Base-by-base conservation (phyloP, 1,140 invertebrate species). In the Homalodisca vitripennis region DNA sequence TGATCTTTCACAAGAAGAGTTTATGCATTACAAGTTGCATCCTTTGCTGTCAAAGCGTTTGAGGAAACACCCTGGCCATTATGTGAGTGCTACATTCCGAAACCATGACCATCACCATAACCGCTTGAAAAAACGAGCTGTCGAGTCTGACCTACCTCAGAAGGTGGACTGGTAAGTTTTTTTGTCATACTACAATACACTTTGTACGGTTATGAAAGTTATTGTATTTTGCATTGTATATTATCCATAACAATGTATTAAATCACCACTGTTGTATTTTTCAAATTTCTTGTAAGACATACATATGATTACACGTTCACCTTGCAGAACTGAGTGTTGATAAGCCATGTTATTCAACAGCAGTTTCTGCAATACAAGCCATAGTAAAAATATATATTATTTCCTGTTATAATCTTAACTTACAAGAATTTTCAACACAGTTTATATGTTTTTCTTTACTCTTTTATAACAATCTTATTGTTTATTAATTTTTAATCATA, bases 1-100 rank as follows among this genome's bases (percentile, higher is more conserved):
- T 3, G 91, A 94, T 77, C 80, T 93, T 77, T 88, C 86, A 17
- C 84, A 85, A 70, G 79, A 85, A 29, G 91, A 93, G 81, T 93
- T 92, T 75, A 64, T 82, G 70, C 73, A 82, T 20, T 74, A 82
- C 46, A 78, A 85, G 71, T 77, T 90, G 1, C 75, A 78, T 29
- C 71, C 78, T 17, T 76, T 30, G 55, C 30, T 26, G 60, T 66
- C 73, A 75, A 51, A 74, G 75, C 31, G 74, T 75, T 60, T 71
- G 66, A 66, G 48, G 57, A 68, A 62, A 41, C 67, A 68, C 55
- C 57, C 48, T 3, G 22, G 55, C 22, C 32, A 24, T 3, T 3
- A 26, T 3, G 53, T 46, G 14, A 41, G 41, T 34, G 41, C 72
- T 78, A 71, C 70, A 78, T 72, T 74, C 73, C 53, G 32, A 22